Base-by-base conservation (phyloP, 35 echinoderm and acorn worm genomes). In the Patiria miniata region DNA sequence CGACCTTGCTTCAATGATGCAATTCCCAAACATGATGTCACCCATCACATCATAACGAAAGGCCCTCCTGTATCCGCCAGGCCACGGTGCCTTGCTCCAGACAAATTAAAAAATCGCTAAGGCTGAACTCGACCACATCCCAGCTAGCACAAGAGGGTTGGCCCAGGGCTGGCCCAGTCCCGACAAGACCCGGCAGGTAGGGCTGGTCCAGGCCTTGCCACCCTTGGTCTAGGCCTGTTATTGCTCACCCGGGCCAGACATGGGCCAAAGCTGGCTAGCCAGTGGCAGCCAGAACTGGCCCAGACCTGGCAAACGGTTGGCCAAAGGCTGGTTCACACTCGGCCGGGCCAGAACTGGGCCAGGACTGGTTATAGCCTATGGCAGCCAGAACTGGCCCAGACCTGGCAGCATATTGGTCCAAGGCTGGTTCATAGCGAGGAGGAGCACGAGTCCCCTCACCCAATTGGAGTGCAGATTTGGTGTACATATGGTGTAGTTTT, bases 111-210 rank as follows among this genome's bases (percentile, higher is more conserved):
- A 78, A 28, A 52, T 39, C 15, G 83, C 59, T 18, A 39, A 52
- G n/a, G 33, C 73, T 34, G 90, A 86, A 10, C 81, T 86, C 69
- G 34, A 86, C 0, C 89, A 86, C 54, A 79, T 85, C 82, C 82
- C 79, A n/a, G n/a, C n/a, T n/a, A n/a, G n/a, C n/a, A n/a, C n/a
- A n/a, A n/a, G n/a, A 12, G n/a, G 14, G 14, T 15, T 16, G 15
- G 1, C 76, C 76, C n/a, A n/a, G n/a, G n/a, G n/a, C n/a, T n/a
- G n/a, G n/a, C n/a, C n/a, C 5, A 6, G 2, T 17, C 1, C 76
- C 29, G 37, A 32, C 76, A 32, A 78, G 76, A 32, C 29, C 29
- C 29, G 76, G 37, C 76, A 78, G 4, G 18, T 0, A 78, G 76
- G 29, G 15, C 76, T 39, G 29, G 37, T 32, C 76, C 29, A 78